phyloP scores from a whole-genome alignment of 2,888 invertebrate genomes.

The Melieria omissa region DNA sequence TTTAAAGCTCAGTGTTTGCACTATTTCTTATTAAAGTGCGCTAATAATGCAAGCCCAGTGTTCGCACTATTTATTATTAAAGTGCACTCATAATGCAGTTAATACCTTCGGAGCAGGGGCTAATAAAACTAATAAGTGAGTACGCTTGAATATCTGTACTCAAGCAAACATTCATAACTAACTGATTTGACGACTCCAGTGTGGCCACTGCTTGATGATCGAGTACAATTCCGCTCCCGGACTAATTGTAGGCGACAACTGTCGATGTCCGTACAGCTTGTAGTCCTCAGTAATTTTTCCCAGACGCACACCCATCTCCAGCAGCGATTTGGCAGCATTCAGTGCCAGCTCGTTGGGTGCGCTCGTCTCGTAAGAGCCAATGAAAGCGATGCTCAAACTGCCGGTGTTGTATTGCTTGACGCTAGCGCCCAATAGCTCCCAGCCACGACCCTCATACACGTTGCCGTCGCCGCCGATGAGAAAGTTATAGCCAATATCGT shows the following conservation, averaged over 20 bases:
- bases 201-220: constrained; percentile 75
- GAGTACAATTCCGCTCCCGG: constrained; percentile 75
- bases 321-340: constrained; percentile 71
- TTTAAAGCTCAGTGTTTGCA: too few relatives aligned
- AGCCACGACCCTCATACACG: constrained; percentile 78
- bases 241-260: constrained; percentile 74
- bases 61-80: too few relatives aligned
- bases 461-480: constrained; percentile 80
- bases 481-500: constrained; percentile 81
- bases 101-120: too few relatives aligned
- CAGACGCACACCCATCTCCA: constrained; percentile 71
- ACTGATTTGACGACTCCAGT: constrained; percentile 63
- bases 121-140: too few relatives aligned
- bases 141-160: too few relatives aligned
- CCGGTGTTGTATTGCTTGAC: constrained; percentile 73
- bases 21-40: too few relatives aligned
- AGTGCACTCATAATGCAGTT: too few relatives aligned
- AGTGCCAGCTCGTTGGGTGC: constrained; percentile 70
- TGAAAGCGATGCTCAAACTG: constrained; percentile 77
- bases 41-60: too few relatives aligned
- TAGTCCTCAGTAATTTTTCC: constrained; percentile 74
- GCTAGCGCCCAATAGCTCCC: constrained; percentile 77
- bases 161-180: too few relatives aligned
- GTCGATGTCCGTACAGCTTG: constrained; percentile 76
- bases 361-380: constrained; percentile 74